Evolutionary conservation across 1,140 invertebrate genomes (phyloP), one percentile per base, ranked within the genome.

Genomic region (Dryas iulia): DNA sequence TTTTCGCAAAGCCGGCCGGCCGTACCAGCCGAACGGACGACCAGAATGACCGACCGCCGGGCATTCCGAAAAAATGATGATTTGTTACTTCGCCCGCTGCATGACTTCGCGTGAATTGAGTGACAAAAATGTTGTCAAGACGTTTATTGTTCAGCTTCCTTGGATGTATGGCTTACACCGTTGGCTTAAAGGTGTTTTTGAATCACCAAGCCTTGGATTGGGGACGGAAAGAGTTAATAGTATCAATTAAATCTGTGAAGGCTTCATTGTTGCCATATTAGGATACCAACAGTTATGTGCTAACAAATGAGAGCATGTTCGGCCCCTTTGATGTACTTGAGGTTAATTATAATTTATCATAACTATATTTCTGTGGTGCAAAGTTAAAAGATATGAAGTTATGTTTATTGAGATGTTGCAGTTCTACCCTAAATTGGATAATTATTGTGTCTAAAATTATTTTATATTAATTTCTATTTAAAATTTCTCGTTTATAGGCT

Each of bases 61-160:
- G 61, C 74, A 71, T 82, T 77, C 71, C 71, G 78, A 89, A 90
- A 90, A 90, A 89, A 86, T 84, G 77, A 89, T 90, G 86, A 90
- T 90, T 90, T 89, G 88, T 89, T 82, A 81, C 76, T 70, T 71
- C 71, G 61, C 74, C 76, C 65, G 77, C 72, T 56, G 73, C 81
- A 76, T 82, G 76, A 78, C 74, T 81, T 82, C 80, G 79, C 81
- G 77, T 81, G 83, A 84, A 87, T 77, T 82, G 83, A 83, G 84
- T 87, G 86, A 86, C 86, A 87, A 88, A 87, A 87, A 84, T 84
- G 72, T 76, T 79, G 74, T 79, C 77, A 66, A 76, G 73, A 70
- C 59, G 54, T 64, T 64, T 59, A 60, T 69, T 70, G 31, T 69
- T 69, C 24, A 56, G 31, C 25, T 21, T 53, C 26, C 21, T 54